phyloP scores from a whole-genome alignment of 35 echinoderm and acorn worm species.

The Hemicentrotus pulcherrimus region DNA sequence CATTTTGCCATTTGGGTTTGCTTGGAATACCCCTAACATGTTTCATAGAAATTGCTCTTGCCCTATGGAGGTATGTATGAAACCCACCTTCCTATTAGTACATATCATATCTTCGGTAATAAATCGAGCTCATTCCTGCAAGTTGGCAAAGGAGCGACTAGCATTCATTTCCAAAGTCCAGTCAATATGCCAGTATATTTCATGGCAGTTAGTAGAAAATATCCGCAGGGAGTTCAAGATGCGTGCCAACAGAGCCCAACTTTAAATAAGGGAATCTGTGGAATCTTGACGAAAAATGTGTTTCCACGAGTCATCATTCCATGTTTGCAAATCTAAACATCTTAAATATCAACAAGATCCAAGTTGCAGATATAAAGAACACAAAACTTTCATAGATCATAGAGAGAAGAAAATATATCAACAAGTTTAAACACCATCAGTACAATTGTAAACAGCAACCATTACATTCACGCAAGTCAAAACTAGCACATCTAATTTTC shows the following conservation, averaged over 20 bases:
- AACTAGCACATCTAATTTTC: constrained; percentile 37
- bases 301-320: neutral
- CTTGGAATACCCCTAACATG: too few relatives aligned
- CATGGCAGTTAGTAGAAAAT: neutral
- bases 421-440: constrained; percentile 29
- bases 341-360: constrained; percentile 9
- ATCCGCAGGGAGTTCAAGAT: neutral
- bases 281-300: neutral
- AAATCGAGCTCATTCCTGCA: too few relatives aligned
- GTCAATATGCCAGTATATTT: neutral
- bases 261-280: too few relatives aligned
- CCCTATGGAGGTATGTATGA: too few relatives aligned
- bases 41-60: too few relatives aligned
- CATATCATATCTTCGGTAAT: too few relatives aligned
- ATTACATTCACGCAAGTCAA: constrained; percentile 31
- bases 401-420: constrained; percentile 30
- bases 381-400: neutral
- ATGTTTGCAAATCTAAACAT: neutral
- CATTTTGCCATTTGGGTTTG: too few relatives aligned
- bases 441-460: constrained; percentile 33
- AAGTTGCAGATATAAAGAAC: neutral
- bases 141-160: too few relatives aligned
- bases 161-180: too few relatives aligned
- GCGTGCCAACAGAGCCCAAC: too few relatives aligned
- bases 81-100: too few relatives aligned